Base-by-base conservation (phyloP, 1,140 invertebrate species). In the Drosophila yakuba region DNA sequence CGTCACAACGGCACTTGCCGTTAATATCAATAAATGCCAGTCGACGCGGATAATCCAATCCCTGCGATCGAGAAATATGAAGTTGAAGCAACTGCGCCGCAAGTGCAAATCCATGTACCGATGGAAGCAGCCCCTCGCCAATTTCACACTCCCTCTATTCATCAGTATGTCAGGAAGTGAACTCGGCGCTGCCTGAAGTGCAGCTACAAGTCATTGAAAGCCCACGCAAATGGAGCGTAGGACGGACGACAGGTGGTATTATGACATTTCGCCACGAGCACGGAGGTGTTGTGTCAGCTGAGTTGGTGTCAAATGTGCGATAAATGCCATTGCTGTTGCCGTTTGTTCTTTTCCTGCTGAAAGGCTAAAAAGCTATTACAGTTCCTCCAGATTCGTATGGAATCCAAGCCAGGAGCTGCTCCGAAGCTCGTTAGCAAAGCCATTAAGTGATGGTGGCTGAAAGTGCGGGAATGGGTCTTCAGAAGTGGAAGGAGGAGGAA, bases 1-100 rank as follows among this genome's bases (percentile, higher is more conserved):
- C 73, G 73, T 76, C 73, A 75, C 47, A 76, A 52, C 68, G 56
- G 66, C 35, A 72, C 20, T 35, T 51, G 28, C 66, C 68, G 68
- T 72, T 71, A 71, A 28, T 23, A 2, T 20, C 20, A 1, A 20
- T 20, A 20, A 20, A 20, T 20, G 20, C 20, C 28, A 60, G 15
- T 35, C 41, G 1, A n/a, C 0, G 23, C 35, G n/a, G 41, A 25
- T 20, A 20, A 43, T 43, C 39, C 39, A 20, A 43, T 43, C 39
- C 39, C 39, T 3, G 1, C 7, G 3, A 17, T 11, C 36, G n/a
- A 7, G 10, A 3, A 17, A 6, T 10, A 17, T 12, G 11, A 5
- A 25, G 23, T 3, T 25, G 23, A 25, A 25, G 3, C 23, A 25
- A 25, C 23, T 25, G 23, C 23, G 23, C 23, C 4, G 25, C 25